These are phyloP conservation scores for Thomomys bottae DNA, from an alignment of 2,113 vertebrate species.

Conservation along the genomic window DNA sequence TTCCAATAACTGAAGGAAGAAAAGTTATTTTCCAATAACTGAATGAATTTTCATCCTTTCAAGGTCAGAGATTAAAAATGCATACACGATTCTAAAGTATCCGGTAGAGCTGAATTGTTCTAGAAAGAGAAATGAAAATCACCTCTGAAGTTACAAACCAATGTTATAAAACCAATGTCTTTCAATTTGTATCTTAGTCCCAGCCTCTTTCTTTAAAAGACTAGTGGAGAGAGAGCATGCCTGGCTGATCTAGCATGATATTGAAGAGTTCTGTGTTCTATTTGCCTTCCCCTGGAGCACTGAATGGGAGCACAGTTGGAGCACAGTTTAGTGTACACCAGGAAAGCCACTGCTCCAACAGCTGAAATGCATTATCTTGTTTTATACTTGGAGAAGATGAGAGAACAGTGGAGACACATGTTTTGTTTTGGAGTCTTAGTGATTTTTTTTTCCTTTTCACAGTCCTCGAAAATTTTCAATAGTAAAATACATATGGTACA, in stretches of 20 bases:
- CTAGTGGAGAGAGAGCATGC: neutral
- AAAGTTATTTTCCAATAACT: slow-evolving; percentile 5
- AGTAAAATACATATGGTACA: neutral
- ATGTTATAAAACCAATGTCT: neutral
- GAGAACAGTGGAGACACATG: neutral
- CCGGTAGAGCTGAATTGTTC: neutral
- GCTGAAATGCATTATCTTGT: neutral
- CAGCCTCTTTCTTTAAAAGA: neutral
- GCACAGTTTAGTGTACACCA: neutral
- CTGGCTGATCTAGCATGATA: neutral
- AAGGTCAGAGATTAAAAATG: neutral
- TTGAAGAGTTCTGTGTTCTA: neutral
- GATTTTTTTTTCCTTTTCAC: neutral
- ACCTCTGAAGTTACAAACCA: neutral
- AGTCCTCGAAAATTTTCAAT: slow-evolving; percentile 2
- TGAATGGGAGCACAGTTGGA: neutral
- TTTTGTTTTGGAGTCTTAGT: neutral
- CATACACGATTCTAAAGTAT: neutral
- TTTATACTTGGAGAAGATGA: neutral
- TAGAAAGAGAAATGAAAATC: neutral
- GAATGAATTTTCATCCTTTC: neutral
- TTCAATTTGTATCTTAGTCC: neutral
- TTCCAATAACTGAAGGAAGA: slow-evolving; percentile 1
- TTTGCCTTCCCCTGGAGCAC: neutral
- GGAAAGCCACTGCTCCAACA: neutral